Evolutionary conservation across 2,888 invertebrate species (phyloP), one percentile per base, ranked within the genome.

Genomic region (Trachelus troglodyta): DNA sequence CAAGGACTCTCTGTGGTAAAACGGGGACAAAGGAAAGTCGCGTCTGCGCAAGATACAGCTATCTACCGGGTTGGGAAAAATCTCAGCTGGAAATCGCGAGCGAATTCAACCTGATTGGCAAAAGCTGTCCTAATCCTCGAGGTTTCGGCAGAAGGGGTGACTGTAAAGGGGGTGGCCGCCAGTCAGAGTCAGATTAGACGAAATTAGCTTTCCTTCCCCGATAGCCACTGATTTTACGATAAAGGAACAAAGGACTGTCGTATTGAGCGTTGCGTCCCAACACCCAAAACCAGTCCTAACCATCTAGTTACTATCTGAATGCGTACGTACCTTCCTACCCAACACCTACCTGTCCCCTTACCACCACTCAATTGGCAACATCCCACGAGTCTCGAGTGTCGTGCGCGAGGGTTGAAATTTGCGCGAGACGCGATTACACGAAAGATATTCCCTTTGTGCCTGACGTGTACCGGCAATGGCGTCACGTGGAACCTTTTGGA

Each of bases 371-470:
- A 56, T 56, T 56, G 40, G 40, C 40, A 56, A 56, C 40, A 56
- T 56, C 40, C 40, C 40, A 56, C 40, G 40, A 56, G 40, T 56
- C 40, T 56, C 40, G 40, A 56, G 23, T 56, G 23, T 56, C 23
- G 40, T 23, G 71, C 33, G 37, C 12, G 34, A 30, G n/a, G 34
- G 37, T 74, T 11, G 11, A 56, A 73, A 78, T 78, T 78, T 75
- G 73, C 68, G 68, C 78, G 33, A 73, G 34, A 75, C 40, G 75
- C 75, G 75, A 78, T 78, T 78, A 76, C 75, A 34, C 73, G 15
- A 75, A 69, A 77, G 75, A 78, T 78, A 76, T 78, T 75, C 73
- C 73, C 78, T 78, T 78, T 78, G 78, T 78, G 71, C 73, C 15
- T 15, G 15, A 12, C 31, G 12, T 12, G 71, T 71, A 33, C 71